Evolutionary conservation across 2,113 vertebrate genomes (phyloP), one percentile per base, ranked within the genome.

Genomic region (Platichthys stellatus): DNA sequence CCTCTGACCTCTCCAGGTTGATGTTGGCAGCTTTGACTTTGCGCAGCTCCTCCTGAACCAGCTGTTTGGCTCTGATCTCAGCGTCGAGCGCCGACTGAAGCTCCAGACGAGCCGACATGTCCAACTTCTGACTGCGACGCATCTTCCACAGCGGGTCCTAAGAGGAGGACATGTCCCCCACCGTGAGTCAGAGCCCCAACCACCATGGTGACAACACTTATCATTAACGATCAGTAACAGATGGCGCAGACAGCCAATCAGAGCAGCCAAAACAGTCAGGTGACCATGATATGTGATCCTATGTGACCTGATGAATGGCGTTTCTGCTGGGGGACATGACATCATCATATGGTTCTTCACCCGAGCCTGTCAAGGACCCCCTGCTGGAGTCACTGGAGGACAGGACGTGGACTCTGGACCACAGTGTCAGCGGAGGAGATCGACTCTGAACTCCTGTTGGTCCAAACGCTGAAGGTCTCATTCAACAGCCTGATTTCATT

Each of bases 71-170:
- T 85, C 96, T 93, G 84, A 99, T 97, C 91, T 99, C 98, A 0
- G 97, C 96, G 5, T 99, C 98, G 10, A 99, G 95, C 0, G 98
- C 98, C 0, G 98, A 99, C 89, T 99, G 98, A n/a, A 99, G 86
- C 63, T 99, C 98, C 80, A 99, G 92, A 11, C 98, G 96, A 0
- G 96, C 97, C 0, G 98, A 99, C 98, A 99, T 99, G 92, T 99
- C 98, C 89, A 99, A 74, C 92, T 99, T 99, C 92, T 99, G 98
- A 63, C 97, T 99, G 66, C 98, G 97, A 0, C 98, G 96, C 23
- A 98, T 96, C 84, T 99, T 99, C 98, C 98, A 99, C 23, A 98
- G 95, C 0, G 97, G 97, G 86, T 99, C 98, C 98, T 99, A 85
- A 40, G n/a, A 4, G 7, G 26, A 7, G n/a, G 20, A 53, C 21